Evolutionary conservation across 2,797 vertebrate genomes (phyloP).

Genomic region (Knipowitschia caucasica): DNA sequence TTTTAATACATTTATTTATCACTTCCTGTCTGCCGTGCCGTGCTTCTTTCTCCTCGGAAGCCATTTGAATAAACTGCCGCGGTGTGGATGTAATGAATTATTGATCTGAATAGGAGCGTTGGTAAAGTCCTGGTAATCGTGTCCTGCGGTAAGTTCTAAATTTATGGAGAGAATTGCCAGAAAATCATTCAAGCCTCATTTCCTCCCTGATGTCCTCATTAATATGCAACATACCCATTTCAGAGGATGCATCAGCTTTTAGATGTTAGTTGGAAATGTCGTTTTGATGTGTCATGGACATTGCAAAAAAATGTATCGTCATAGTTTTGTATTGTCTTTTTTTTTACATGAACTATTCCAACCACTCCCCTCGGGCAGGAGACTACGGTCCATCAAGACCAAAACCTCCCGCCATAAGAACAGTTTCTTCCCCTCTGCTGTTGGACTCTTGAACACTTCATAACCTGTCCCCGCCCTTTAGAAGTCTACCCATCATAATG

Average conservation of each 20-base stretch:
- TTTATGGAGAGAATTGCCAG: constrained; percentile 42
- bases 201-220: constrained; percentile 17
- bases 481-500: no score
- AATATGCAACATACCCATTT: not conserved
- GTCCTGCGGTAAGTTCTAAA: constrained; percentile 60
- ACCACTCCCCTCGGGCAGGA: no score
- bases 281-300: no score
- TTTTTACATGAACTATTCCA: no score
- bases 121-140: constrained; percentile 57
- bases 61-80: constrained; percentile 70
- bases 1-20: not conserved
- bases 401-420: no score
- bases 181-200: constrained; percentile 33
- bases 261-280: not conserved
- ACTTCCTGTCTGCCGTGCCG: constrained; percentile 15
- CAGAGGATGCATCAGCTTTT: no score
- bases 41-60: constrained; percentile 56
- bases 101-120: constrained; percentile 60
- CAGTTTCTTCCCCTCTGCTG: no score
- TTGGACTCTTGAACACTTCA: no score
- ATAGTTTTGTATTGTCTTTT: no score
- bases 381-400: no score
- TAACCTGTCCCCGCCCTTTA: no score
- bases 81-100: constrained; percentile 67
- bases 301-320: no score